These are phyloP conservation scores for Oppia nitens DNA, from an alignment of 1,140 invertebrate genomes.

Conservation along the genomic window DNA sequence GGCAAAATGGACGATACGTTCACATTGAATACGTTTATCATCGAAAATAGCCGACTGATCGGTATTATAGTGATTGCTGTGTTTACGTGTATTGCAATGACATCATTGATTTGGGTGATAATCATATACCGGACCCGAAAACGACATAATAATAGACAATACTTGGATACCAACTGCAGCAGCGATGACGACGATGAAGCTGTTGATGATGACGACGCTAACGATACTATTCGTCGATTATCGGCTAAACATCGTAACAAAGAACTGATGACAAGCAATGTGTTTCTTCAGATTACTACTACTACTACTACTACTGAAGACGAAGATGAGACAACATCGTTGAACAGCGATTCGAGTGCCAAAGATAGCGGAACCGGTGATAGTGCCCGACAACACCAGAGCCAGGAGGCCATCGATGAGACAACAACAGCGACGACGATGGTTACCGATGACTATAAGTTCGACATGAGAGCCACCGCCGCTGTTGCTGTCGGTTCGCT, in stretches of 20 bases:
- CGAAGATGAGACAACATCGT: neutral
- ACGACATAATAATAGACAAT: too few relatives aligned
- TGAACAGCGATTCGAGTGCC: neutral
- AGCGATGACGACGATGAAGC: neutral
- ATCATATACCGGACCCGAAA: too few relatives aligned
- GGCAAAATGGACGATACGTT: neutral
- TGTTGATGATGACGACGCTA: neutral
- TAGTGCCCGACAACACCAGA: neutral
- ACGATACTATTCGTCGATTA: neutral
- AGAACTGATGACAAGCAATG: neutral
- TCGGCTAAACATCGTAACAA: neutral
- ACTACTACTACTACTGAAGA: too few relatives aligned
- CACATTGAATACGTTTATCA: neutral
- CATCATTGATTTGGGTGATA: neutral
- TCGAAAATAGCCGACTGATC: neutral
- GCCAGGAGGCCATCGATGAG: neutral
- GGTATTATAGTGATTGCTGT: neutral
- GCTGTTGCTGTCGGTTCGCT: too few relatives aligned
- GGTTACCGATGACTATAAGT: too few relatives aligned
- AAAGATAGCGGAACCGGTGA: neutral
- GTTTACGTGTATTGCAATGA: neutral
- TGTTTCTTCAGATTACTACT: neutral
- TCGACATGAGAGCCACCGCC: too few relatives aligned
- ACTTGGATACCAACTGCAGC: too few relatives aligned
- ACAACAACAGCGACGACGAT: too few relatives aligned